Conservation (phyloP, 2,113 vertebrate species). For the Cyanoramphus novaezelandiae region DNA sequence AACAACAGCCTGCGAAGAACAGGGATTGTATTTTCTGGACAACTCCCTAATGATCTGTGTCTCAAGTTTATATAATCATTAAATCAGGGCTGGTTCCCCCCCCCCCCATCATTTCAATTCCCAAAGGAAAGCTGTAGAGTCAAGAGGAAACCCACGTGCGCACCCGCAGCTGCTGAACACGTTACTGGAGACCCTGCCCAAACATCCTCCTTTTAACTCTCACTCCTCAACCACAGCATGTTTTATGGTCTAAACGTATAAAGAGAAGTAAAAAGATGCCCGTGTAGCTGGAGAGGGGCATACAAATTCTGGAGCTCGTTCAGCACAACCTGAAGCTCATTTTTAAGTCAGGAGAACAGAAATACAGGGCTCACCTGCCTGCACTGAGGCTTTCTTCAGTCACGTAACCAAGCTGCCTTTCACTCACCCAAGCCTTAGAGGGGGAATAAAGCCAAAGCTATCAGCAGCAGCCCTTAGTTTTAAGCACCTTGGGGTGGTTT, state of each 20-base stretch:
- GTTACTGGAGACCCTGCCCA: background rate
- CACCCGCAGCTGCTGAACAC: background rate
- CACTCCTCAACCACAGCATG: background rate
- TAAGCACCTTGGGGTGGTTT: background rate
- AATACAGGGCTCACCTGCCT: background rate
- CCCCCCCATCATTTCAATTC: background rate
- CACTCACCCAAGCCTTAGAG: background rate
- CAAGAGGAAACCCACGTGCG: background rate
- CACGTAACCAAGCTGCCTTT: background rate
- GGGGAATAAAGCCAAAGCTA: background rate
- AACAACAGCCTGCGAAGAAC: background rate
- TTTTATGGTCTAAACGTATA: rapidly evolving
- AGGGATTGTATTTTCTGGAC: background rate
- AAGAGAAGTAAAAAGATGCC: background rate
- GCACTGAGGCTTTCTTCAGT: background rate
- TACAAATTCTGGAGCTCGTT: rapidly evolving
- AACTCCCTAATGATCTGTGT: background rate
- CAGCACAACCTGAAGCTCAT: background rate
- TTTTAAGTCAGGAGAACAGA: background rate
- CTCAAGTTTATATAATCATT: background rate
- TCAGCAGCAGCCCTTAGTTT: background rate
- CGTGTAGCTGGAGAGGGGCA: background rate
- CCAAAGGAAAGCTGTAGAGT: background rate
- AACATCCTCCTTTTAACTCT: rapidly evolving
- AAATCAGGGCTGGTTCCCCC: background rate